These are phyloP conservation scores for Artemia franciscana DNA, from an alignment of 1,140 invertebrate species.

Conservation along the genomic window DNA sequence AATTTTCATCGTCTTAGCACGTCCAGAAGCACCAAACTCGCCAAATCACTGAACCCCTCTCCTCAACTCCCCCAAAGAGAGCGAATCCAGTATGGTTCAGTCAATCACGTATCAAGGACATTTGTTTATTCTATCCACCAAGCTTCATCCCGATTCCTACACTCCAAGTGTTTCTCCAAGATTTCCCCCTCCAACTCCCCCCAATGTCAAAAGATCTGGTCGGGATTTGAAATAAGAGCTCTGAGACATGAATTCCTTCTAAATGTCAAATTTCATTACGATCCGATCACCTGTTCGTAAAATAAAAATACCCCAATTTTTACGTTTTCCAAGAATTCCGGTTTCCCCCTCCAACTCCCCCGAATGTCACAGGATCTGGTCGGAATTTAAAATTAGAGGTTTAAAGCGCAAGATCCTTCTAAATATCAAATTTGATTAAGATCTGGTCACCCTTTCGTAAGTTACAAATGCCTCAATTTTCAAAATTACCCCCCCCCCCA, in stretches of 20 bases:
- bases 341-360: no score
- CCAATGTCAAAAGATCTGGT: not conserved
- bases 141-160: not conserved
- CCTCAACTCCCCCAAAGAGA: not conserved
- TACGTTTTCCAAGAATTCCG: no score
- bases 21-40: not conserved
- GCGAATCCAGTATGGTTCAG: not conserved
- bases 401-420: no score
- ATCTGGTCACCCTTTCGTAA: no score
- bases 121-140: not conserved
- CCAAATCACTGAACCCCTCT: not conserved
- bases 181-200: not conserved
- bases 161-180: not conserved
- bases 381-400: no score
- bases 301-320: no score
- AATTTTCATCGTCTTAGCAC: not conserved
- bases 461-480: no score
- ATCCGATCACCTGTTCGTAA: no score
- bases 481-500: no score
- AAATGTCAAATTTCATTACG: not conserved
- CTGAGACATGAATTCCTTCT: not conserved
- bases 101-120: not conserved
- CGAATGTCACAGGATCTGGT: no score
- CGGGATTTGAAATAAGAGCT: not conserved
- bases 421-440: no score